Evolutionary conservation across 1,140 invertebrate genomes (phyloP).

Genomic region (Leptopilina clavipes): DNA sequence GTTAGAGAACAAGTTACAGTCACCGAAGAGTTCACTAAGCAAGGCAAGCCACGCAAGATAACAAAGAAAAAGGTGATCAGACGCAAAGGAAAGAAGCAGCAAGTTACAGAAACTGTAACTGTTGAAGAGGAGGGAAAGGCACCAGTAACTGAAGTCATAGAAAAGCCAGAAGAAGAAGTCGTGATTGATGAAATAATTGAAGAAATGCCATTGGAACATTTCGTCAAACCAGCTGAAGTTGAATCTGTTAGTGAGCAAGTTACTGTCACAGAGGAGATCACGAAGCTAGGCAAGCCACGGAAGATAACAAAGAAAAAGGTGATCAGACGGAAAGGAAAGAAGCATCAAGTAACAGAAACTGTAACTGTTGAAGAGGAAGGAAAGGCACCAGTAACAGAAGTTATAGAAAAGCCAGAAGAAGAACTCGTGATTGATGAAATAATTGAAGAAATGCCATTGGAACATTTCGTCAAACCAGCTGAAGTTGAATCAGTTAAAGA

Average conservation of each 20-base stretch:
- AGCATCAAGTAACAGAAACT: conserved; percentile 62
- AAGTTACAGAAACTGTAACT: conserved; percentile 73
- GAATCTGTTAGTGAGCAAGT: conserved; percentile 56
- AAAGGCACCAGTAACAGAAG: conserved; percentile 58
- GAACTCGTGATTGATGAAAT: conserved; percentile 54
- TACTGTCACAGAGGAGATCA: conserved; percentile 53
- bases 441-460: conserved; percentile 25
- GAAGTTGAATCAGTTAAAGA: conserved; percentile 49
- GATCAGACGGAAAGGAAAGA: conserved; percentile 61
- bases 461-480: conserved; percentile 41
- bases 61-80: conserved; percentile 46
- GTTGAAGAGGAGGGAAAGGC: conserved; percentile 57
- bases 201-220: conserved; percentile 36
- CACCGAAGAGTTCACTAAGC: conserved; percentile 40
- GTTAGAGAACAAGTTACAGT: conserved; percentile 43
- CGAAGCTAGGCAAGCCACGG: conserved; percentile 65
- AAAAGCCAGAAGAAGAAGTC: conserved; percentile 50
- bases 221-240: conserved; percentile 13
- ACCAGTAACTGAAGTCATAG: conserved; percentile 65
- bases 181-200: conserved; percentile 42
- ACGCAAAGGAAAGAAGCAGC: conserved; percentile 67
- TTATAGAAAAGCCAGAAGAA: conserved; percentile 53
- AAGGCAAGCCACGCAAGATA: conserved; percentile 64
- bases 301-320: conserved; percentile 67
- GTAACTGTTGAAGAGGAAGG: conserved; percentile 69